Conservation (phyloP, 2,888 invertebrate genomes). For the Caenorhabditis sp. region DNA sequence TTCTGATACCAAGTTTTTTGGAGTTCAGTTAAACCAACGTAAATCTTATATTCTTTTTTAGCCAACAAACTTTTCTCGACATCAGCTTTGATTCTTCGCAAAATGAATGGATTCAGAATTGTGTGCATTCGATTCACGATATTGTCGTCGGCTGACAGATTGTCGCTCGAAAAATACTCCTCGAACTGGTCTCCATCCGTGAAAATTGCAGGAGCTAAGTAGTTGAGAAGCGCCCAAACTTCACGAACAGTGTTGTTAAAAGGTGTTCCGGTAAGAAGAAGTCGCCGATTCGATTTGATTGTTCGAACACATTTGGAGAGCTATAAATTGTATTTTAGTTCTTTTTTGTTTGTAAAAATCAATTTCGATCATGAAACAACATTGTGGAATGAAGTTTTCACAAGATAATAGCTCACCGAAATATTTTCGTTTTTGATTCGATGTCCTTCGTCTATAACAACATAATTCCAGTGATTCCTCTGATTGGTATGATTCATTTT, state of each 20-base stretch:
- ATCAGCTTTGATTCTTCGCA: constrained; percentile 15
- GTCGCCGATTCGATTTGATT: constrained; percentile 6
- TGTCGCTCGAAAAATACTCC: constrained; percentile 4
- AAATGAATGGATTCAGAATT: constrained; percentile 11
- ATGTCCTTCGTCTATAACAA: constrained; percentile 24
- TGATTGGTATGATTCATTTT: background rate
- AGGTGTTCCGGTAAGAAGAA: constrained; percentile 24
- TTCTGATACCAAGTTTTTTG: constrained; percentile 12
- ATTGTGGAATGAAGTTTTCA: too few species aligned
- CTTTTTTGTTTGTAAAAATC: background rate
- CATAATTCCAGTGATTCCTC: constrained; percentile 6
- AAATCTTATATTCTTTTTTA: constrained; percentile 17
- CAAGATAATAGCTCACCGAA: background rate
- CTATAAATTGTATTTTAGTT: background rate
- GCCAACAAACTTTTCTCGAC: constrained; percentile 10
- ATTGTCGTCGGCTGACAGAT: constrained; percentile 7
- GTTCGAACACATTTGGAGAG: background rate
- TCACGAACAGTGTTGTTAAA: constrained; percentile 20
- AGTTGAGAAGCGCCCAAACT: constrained; percentile 18
- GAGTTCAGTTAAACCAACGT: constrained; percentile 11
- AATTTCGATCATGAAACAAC: background rate
- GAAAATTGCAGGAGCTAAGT: constrained; percentile 13
- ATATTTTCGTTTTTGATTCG: constrained; percentile 15
- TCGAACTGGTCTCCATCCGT: constrained; percentile 1
- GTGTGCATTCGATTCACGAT: constrained; percentile 12